Evolutionary conservation across 1,140 invertebrate genomes (phyloP).

Genomic region (Sinella curviseta): DNA sequence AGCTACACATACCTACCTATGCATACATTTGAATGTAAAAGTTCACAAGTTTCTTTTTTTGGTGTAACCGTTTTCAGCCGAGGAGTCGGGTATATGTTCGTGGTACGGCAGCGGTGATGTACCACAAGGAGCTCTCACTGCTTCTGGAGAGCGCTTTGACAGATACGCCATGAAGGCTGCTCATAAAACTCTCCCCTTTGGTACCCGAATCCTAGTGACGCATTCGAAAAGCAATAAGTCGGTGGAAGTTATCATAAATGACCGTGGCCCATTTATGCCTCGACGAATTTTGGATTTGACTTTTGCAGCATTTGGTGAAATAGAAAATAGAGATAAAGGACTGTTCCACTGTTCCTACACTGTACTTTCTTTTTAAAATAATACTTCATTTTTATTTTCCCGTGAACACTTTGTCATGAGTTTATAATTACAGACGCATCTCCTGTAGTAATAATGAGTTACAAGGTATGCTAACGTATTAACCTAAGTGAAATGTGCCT

Average conservation of each 20-base stretch:
- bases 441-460: not conserved
- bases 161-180: slow-evolving; percentile 28
- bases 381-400: not conserved
- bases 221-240: slow-evolving; percentile 25
- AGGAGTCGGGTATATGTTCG: slow-evolving; percentile 31
- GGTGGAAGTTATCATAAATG: slow-evolving; percentile 36
- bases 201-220: slow-evolving; percentile 31
- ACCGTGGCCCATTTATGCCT: slow-evolving; percentile 31
- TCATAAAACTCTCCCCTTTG: slow-evolving; percentile 34
- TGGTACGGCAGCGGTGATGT: slow-evolving; percentile 41
- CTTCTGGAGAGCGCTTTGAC: slow-evolving; percentile 37
- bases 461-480: no score
- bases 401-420: not conserved
- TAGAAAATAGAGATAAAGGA: not conserved
- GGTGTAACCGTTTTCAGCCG: no score
- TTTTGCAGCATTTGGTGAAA: slow-evolving; percentile 31
- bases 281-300: slow-evolving; percentile 35
- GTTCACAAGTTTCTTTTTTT: no score
- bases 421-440: no score
- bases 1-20: no score
- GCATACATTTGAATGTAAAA: not conserved
- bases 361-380: not conserved
- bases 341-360: not conserved
- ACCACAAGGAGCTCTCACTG: slow-evolving; percentile 36
- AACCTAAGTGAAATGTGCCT: no score